Conservation (phyloP, 2,113 vertebrate genomes). For the Sakesphorus luctuosus region DNA sequence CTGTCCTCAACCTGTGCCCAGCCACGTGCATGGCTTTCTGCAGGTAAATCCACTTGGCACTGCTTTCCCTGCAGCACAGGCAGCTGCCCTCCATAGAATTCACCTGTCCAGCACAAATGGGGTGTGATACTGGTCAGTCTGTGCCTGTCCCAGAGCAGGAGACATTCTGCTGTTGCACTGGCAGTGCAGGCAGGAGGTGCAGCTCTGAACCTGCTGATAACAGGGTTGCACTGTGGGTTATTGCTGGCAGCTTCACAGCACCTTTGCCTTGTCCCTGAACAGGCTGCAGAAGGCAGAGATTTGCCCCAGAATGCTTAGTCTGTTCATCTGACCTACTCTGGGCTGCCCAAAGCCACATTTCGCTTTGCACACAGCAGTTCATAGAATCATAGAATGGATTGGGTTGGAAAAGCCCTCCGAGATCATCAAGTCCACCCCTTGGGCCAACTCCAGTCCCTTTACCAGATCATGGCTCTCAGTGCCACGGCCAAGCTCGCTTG, state of each 20-base stretch:
- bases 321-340: background rate
- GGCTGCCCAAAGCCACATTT: background rate
- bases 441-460: too few species aligned
- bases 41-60: background rate
- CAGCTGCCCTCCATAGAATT: background rate
- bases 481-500: too few species aligned
- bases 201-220: background rate
- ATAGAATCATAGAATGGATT: too few species aligned
- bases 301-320: background rate
- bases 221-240: background rate
- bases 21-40: background rate
- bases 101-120: background rate
- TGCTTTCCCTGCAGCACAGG: background rate
- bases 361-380: background rate
- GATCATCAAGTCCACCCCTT: too few species aligned
- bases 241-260: background rate
- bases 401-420: too few species aligned
- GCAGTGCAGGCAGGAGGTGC: background rate
- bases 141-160: accelerated
- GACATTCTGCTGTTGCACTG: background rate
- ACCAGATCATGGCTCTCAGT: too few species aligned
- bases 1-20: background rate
- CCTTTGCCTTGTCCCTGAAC: background rate
- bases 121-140: background rate
- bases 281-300: background rate